These are phyloP conservation scores for Drosophila tripunctata DNA, from an alignment of 2,888 invertebrate genomes.

Conservation along the genomic window DNA sequence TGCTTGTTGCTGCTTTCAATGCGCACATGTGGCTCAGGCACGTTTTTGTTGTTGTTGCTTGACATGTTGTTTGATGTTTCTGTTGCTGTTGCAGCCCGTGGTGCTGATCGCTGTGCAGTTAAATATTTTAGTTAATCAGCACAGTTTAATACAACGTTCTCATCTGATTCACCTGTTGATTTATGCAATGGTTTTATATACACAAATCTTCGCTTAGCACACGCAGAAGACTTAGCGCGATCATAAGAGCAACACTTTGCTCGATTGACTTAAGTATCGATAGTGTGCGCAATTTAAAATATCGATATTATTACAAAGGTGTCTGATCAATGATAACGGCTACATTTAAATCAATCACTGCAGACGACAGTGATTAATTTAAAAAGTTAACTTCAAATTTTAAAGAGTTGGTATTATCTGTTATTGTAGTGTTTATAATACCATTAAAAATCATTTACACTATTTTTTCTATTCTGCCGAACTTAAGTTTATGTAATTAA, in stretches of 20 bases:
- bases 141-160: constrained; percentile 21
- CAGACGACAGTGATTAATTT: not conserved
- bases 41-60: constrained; percentile 54
- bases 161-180: constrained; percentile 67
- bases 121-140: constrained; percentile 25
- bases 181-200: constrained; percentile 74
- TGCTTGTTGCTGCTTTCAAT: constrained; percentile 37
- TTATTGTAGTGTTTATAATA: no score
- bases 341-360: not conserved
- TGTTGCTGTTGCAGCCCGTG: constrained; percentile 40
- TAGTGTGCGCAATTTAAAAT: not conserved
- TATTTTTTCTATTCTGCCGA: no score
- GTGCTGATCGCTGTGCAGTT: constrained; percentile 14
- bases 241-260: constrained; percentile 31
- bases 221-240: constrained; percentile 54
- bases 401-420: no score
- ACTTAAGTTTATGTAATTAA: no score
- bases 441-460: no score
- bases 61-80: constrained; percentile 49
- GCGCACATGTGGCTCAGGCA: constrained; percentile 58
- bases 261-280: constrained; percentile 39
- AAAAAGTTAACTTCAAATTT: no score
- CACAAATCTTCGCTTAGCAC: constrained; percentile 52
- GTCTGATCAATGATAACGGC: constrained; percentile 31
- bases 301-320: constrained; percentile 30